These are phyloP conservation scores for Archegozetes longisetosus DNA, from an alignment of 1,140 invertebrate genomes.

Conservation along the genomic window DNA sequence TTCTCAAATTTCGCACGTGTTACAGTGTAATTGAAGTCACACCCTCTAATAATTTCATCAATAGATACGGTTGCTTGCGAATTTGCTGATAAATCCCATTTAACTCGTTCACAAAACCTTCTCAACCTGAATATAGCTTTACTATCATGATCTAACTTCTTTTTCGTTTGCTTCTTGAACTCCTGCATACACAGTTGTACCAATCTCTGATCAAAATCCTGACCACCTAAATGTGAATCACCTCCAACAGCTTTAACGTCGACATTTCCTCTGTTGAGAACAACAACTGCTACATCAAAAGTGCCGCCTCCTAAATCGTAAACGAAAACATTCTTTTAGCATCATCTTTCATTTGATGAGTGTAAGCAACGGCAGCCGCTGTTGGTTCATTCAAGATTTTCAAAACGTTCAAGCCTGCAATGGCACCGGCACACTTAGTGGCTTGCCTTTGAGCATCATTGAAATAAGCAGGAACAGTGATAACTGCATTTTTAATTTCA, in stretches of 20 bases:
- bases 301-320: no score
- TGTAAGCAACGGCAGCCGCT: constrained; percentile 92
- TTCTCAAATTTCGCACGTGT: constrained; percentile 19
- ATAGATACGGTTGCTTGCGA: no score
- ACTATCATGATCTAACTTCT: constrained; percentile 92
- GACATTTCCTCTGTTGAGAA: constrained; percentile 86
- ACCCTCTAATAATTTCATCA: no score
- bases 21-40: constrained; percentile 25
- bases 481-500: constrained; percentile 86
- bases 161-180: constrained; percentile 96
- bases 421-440: constrained; percentile 88
- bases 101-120: no score
- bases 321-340: no score
- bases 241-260: constrained; percentile 83
- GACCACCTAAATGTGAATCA: no score
- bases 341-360: constrained; percentile 93
- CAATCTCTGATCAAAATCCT: no score
- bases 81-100: no score
- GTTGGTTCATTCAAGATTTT: constrained; percentile 65
- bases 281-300: constrained; percentile 77
- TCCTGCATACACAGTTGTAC: constrained; percentile 80
- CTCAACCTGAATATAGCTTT: constrained; percentile 58
- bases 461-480: constrained; percentile 95
- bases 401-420: no score
- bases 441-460: constrained; percentile 95